Base-by-base conservation (phyloP, 2,113 vertebrate species). In the Neomonachus schauinslandi region DNA sequence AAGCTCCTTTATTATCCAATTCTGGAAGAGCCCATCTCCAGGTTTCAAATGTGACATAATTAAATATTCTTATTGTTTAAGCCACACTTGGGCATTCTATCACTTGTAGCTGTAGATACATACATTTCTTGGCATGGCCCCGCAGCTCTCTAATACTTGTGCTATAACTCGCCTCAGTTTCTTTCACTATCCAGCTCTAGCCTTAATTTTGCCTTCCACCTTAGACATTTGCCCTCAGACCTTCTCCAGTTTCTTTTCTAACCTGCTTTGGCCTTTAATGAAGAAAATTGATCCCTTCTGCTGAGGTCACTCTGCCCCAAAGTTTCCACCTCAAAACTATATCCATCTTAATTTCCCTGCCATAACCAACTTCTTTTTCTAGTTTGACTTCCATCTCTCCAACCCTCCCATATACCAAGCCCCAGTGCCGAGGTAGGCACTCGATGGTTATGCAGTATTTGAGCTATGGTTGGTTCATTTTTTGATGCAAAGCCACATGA, bases 41-140 rank as follows among this genome's bases (percentile, higher is more conserved):
- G 31, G 14, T 77, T 71, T 69, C 51, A 59, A 61, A 77, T 15
- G 33, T 84, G 55, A 89, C 7, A 42, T 69, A 39, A 87, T 77
- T 59, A 92, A 80, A 81, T 82, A 53, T 84, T 63, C 33, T 85
- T 59, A 46, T 77, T 93, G 36, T 69, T 84, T 89, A 89, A 93
- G 36, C 57, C 77, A 57, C 19, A 46, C 19, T 65, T 82, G 49
- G 67, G 57, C 55, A 57, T 93, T 69, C 24, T 59, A 28, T 88
- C 71, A 46, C 46, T 18, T 59, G 57, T 77, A 59, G 39, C 31
- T 59, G 33, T 31, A 49, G 21, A 65, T 7, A 16, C 12, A 36
- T 31, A 55, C 2, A 49, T 46, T 83, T 83, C 51, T 67, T 53
- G n/a, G 77, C 67, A 26, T 77, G 51, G 19, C 24, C 76, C 46